Conservation (phyloP, 2,888 invertebrate genomes). For the Gerris lacustris region DNA sequence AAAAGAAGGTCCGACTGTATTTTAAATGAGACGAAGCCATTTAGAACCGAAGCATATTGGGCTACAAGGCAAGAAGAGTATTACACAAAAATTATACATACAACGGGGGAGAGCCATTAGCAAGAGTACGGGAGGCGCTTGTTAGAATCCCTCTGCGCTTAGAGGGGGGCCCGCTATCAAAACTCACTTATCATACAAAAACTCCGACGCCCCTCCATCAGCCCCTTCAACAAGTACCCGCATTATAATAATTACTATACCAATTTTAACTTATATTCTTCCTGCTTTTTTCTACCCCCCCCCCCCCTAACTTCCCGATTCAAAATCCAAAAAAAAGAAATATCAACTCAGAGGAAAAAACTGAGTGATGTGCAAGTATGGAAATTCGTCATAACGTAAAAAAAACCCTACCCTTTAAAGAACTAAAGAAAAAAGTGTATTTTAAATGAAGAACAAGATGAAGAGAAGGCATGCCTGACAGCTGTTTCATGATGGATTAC, state of each 20-base stretch:
- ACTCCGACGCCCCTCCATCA: neutral
- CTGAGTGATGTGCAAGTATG: too few species aligned
- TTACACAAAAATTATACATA: slow-evolving; percentile 13
- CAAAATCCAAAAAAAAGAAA: too few species aligned
- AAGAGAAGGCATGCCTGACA: too few species aligned
- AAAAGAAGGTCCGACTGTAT: neutral
- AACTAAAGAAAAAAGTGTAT: too few species aligned
- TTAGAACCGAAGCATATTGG: neutral
- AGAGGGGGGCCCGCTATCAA: neutral
- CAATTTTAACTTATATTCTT: neutral
- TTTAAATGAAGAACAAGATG: too few species aligned
- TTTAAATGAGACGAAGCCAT: slow-evolving; percentile 2
- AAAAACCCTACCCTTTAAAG: too few species aligned
- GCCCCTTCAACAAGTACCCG: neutral
- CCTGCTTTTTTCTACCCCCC: too few species aligned
- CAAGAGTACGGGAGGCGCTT: neutral
- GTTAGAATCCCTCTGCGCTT: too few species aligned
- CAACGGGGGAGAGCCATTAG: slow-evolving; percentile 8
- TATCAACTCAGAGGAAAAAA: too few species aligned
- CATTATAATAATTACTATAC: neutral
- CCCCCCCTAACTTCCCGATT: too few species aligned
- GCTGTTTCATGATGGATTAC: too few species aligned
- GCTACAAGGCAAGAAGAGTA: neutral
- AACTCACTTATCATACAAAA: slow-evolving; percentile 1
- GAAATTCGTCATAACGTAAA: too few species aligned